These are phyloP conservation scores for Microcebus griseorufus DNA, from an alignment of 2,113 vertebrate species.

Conservation along the genomic window DNA sequence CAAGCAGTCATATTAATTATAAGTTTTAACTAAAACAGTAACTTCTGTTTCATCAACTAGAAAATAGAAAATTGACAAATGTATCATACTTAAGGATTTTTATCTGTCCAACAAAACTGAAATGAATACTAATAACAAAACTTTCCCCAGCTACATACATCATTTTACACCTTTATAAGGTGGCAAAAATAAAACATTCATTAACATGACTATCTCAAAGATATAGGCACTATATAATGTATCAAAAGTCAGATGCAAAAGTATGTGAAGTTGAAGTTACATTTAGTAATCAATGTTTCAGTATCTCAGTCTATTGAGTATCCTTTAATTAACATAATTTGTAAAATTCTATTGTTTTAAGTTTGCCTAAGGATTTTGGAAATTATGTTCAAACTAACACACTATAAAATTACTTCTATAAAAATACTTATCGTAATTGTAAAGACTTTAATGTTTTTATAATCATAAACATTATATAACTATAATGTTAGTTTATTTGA, in stretches of 20 bases:
- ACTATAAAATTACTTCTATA: not conserved
- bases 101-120: not conserved
- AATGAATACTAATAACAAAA: constrained; percentile 21
- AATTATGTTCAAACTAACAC: not conserved
- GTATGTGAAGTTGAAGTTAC: not conserved
- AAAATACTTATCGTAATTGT: not conserved
- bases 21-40: constrained; percentile 33
- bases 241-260: constrained; percentile 15
- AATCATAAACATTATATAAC: not conserved
- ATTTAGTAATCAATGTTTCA: not conserved
- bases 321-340: not conserved
- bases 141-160: not conserved
- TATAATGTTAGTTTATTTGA: constrained; percentile 5
- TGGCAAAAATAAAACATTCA: constrained; percentile 8
- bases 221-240: not conserved
- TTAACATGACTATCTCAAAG: not conserved
- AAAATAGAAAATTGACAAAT: not conserved
- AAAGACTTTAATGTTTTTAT: not conserved
- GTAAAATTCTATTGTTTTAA: not conserved
- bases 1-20: not conserved
- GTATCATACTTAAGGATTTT: not conserved
- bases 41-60: not conserved
- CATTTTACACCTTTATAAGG: not conserved
- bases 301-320: not conserved
- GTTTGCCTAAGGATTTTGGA: not conserved